Evolutionary conservation across 2,888 invertebrate genomes (phyloP).

Genomic region (Siphonodentalium dalli): DNA sequence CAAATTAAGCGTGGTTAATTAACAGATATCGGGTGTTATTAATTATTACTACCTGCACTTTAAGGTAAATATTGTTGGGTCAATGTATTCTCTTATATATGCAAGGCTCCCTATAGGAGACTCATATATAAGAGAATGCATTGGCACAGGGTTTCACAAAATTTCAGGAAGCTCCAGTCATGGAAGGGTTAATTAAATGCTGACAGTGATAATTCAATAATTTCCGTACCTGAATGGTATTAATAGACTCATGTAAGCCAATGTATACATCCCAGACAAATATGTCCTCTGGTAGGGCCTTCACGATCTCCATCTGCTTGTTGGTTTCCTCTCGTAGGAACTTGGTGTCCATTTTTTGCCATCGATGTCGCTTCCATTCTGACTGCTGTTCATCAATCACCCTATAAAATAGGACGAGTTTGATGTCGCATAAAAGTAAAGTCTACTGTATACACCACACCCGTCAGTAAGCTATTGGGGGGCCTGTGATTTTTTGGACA

Average conservation of each 20-base stretch:
- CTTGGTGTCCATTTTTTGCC: slow-evolving; percentile 64
- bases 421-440: not conserved
- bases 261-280: slow-evolving; percentile 62
- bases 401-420: slow-evolving; percentile 28
- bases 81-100: too few species aligned
- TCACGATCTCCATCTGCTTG: slow-evolving; percentile 58
- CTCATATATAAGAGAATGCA: not conserved
- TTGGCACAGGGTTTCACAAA: not conserved
- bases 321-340: slow-evolving; percentile 58
- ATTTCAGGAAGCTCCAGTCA: not conserved
- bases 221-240: slow-evolving; percentile 53
- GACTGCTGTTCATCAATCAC: slow-evolving; percentile 60
- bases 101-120: not conserved
- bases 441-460: not conserved
- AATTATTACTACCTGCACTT: too few species aligned
- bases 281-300: slow-evolving; percentile 58
- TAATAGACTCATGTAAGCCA: slow-evolving; percentile 60
- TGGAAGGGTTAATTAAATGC: not conserved
- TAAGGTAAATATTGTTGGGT: too few species aligned
- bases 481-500: not conserved
- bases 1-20: too few species aligned
- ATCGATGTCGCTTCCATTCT: slow-evolving; percentile 63
- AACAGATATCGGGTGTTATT: too few species aligned
- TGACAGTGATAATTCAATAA: not conserved
- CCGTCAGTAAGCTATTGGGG: not conserved